Evolutionary conservation across 2,113 vertebrate species (phyloP).

Genomic region (Actenoides hombroni): DNA sequence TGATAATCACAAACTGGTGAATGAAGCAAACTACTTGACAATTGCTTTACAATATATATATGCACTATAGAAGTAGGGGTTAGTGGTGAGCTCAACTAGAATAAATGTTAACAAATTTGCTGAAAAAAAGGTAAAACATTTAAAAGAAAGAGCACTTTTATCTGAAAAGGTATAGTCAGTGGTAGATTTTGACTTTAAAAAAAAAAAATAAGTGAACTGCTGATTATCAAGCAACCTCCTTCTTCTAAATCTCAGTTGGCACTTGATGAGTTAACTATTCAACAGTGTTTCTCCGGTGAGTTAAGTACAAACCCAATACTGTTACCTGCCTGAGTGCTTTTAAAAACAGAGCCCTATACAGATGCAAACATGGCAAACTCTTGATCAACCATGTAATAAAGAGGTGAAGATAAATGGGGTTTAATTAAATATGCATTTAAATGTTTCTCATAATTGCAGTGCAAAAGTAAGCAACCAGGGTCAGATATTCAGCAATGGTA

Average conservation of each 20-base stretch:
- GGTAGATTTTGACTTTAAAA: neutral
- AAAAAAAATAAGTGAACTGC: neutral
- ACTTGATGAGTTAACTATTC: neutral
- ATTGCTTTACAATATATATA: neutral
- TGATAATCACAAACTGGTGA: constrained; percentile 8
- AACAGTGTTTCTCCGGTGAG: neutral
- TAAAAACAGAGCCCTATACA: neutral
- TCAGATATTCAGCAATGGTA: neutral
- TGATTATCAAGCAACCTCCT: neutral
- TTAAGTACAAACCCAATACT: neutral
- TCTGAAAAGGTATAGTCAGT: neutral
- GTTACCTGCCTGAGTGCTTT: neutral
- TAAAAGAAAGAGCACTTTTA: neutral
- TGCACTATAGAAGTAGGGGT: neutral
- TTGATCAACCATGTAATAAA: neutral
- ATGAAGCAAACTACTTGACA: neutral
- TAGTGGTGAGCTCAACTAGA: neutral
- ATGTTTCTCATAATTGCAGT: neutral
- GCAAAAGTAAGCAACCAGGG: neutral
- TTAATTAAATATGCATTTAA: neutral
- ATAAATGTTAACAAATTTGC: neutral
- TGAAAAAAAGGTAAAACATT: neutral
- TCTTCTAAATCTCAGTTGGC: neutral
- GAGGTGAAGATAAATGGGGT: neutral
- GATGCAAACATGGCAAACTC: neutral